Conservation (phyloP, 2,113 vertebrate species). For the Peucedramus taeniatus region DNA sequence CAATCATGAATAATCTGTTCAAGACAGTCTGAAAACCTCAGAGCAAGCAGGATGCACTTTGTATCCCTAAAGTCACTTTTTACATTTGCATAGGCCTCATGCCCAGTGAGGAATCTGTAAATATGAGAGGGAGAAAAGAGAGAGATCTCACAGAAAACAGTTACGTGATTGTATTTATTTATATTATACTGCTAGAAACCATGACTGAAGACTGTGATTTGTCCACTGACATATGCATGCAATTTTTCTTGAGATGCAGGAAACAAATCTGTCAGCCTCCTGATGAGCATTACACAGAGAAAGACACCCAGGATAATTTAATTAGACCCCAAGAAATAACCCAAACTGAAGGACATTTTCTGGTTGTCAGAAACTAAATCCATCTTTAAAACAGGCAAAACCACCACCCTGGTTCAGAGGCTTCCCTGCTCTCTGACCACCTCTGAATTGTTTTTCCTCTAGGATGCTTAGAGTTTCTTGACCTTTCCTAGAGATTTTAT, state of each 20-base stretch:
- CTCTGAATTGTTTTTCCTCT: neutral
- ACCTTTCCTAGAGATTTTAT: neutral
- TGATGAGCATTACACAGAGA: constrained; percentile 13
- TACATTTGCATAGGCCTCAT: neutral
- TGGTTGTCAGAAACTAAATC: constrained; percentile 37
- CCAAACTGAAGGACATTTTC: constrained; percentile 42
- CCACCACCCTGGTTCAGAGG: neutral
- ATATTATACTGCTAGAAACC: neutral
- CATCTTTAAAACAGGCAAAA: constrained; percentile 11
- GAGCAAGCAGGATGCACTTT: neutral
- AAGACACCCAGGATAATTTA: constrained; percentile 39
- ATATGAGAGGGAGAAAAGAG: neutral
- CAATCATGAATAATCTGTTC: constrained; percentile 22
- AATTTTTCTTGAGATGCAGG: constrained; percentile 29
- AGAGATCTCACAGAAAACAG: neutral
- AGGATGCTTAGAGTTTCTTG: neutral
- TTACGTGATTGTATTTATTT: neutral
- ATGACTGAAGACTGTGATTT: constrained; percentile 44
- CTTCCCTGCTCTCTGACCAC: neutral
- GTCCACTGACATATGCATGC: constrained; percentile 1
- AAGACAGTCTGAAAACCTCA: constrained; percentile 18
- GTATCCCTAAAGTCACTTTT: neutral
- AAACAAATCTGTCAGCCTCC: constrained; percentile 28
- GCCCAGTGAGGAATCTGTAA: neutral
- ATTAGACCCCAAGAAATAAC: constrained; percentile 52